Base-by-base conservation (phyloP, 1,140 invertebrate species). In the Planococcus citri region DNA sequence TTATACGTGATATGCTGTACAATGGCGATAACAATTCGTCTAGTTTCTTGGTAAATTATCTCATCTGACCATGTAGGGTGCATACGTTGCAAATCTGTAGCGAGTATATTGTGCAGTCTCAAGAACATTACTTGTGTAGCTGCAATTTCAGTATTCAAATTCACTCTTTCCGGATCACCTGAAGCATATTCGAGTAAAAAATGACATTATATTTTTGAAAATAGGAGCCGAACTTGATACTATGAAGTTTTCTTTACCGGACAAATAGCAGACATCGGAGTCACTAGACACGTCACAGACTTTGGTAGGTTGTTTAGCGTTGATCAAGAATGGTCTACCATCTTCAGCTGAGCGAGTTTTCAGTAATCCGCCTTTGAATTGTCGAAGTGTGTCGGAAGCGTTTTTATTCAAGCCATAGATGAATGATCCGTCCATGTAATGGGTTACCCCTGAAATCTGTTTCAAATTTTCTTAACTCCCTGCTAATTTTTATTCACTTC, bases 391-490 rank as follows among this genome's bases (percentile, higher is more conserved):
- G 1, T 75, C 73, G 0, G 81, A 74, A 37, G 86, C 82, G 41
- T 83, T 80, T 20, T 78, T 73, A 41, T 83, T 83, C 1, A 84
- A 89, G 0, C 88, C 88, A 72, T 91, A 91, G 51, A 89, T 79
- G 17, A 82, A 82, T 0, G 88, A 90, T 9, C 78, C 86, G 77
- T 90, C 88, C 71, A 90, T 79, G 74, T 82, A 90, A 58, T 86
- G 81, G 6, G 85, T 89, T 0, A 85, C 80, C 73, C 84, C 83
- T 75, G 89, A 89, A 76, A 89, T 83, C 81, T n/a, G n/a, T n/a
- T n/a, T n/a, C n/a, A n/a, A n/a, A n/a, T n/a, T n/a, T n/a, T n/a
- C n/a, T n/a, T n/a, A n/a, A n/a, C n/a, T n/a, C n/a, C 12, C 12
- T 33, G 29, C n/a, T n/a, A n/a, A n/a, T n/a, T 33, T 33, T 33